Percentiles rank a stretch among this genome's conserved stretches.
Conservation (phyloP, 92 coral and sea anemone genomes). For the Porites lobata region DNA sequence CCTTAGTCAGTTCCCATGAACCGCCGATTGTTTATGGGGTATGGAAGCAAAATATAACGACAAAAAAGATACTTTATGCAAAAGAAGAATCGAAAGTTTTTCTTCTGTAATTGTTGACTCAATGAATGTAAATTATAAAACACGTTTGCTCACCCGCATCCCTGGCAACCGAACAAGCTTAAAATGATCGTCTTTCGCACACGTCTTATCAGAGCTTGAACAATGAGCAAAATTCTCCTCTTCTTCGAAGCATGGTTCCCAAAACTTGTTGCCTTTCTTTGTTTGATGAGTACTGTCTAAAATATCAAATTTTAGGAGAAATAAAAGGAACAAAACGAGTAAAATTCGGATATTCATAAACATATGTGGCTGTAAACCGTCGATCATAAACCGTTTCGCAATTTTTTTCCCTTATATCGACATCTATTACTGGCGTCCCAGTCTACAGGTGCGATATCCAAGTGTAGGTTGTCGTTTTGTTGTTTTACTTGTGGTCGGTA, state of each 20-base stretch:
- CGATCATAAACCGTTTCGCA: background rate
- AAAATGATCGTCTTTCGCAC: background rate
- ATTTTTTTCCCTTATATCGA: background rate
- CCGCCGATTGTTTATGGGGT: too few relatives aligned
- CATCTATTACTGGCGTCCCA: background rate
- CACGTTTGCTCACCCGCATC: slow-evolving; percentile 4
- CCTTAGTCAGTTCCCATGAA: too few relatives aligned
- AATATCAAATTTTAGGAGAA: background rate
- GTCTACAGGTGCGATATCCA: background rate
- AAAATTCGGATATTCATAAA: slow-evolving; percentile 10
- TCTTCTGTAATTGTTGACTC: background rate
- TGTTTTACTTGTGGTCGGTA: slow-evolving; percentile 21
- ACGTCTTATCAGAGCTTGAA: background rate
- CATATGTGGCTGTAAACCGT: background rate
- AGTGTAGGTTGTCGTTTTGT: slow-evolving; percentile 12
- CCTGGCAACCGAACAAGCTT: slow-evolving; percentile 34
- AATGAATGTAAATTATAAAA: background rate
- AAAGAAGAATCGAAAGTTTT: too few relatives aligned
- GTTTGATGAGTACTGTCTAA: background rate
- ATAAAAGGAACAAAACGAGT: background rate
- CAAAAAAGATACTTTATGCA: too few relatives aligned
- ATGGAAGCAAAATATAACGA: too few relatives aligned
- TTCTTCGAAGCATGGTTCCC: slow-evolving; percentile 33
- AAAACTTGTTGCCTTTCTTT: background rate
- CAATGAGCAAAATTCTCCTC: slow-evolving; percentile 5